Percentiles rank a stretch among this genome's conserved stretches.
Conservation (phyloP, 2,113 vertebrate species). For the Dendrocopos noguchii region DNA sequence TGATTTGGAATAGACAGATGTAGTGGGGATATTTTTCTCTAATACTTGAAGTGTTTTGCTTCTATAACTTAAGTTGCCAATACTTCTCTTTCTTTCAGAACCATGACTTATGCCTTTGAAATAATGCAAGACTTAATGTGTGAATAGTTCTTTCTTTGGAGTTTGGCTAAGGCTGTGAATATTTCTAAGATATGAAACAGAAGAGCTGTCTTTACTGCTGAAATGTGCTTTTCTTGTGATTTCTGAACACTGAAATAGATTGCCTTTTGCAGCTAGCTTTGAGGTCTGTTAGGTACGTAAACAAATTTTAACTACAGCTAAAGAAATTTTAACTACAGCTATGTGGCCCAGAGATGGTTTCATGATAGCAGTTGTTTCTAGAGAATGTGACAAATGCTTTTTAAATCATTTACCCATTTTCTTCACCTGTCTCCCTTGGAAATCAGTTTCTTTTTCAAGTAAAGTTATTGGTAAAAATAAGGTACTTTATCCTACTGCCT, state of each 20-base stretch:
- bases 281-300: background rate
- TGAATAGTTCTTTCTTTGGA: background rate
- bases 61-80: background rate
- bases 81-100: background rate
- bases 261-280: slow-evolving; percentile 1
- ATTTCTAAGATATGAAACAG: background rate
- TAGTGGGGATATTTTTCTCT: background rate
- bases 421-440: background rate
- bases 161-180: background rate
- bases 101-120: background rate
- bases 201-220: background rate
- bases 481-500: background rate
- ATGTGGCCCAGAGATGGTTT: background rate
- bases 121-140: background rate
- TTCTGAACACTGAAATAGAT: background rate
- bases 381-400: background rate
- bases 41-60: background rate
- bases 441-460: slow-evolving; percentile 9
- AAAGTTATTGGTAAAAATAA: slow-evolving; percentile 1
- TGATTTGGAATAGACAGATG: background rate
- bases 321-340: slow-evolving; percentile 3
- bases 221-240: background rate
- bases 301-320: background rate
- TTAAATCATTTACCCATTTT: background rate
- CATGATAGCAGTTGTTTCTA: background rate